phyloP scores from a whole-genome alignment of 2,888 invertebrate genomes.

The Phoenoteleia sp. region DNA sequence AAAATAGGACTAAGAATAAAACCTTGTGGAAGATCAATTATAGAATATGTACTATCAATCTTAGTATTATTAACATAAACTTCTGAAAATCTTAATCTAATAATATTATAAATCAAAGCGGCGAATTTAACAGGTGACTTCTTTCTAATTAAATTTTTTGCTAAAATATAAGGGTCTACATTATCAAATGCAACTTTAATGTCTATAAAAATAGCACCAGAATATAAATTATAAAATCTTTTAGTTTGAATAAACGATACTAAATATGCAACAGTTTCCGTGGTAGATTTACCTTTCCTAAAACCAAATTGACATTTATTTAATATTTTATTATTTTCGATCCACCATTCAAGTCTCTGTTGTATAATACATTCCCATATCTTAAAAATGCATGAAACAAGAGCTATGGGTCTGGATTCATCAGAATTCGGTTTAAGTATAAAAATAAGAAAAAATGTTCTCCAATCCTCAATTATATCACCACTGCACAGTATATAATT shows the following conservation, averaged over 20 bases:
- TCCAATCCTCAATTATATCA: neutral
- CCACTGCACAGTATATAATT: neutral
- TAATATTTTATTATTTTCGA: neutral
- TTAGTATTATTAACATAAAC: neutral
- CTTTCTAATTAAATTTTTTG: neutral
- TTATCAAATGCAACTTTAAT: constrained; percentile 14
- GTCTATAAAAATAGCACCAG: neutral
- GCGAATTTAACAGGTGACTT: neutral
- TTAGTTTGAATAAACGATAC: neutral
- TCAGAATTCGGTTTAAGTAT: neutral
- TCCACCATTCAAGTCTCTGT: constrained; percentile 21
- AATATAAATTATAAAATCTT: neutral
- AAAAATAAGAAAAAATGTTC: neutral
- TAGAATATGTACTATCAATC: neutral
- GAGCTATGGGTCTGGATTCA: neutral
- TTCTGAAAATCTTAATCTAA: neutral
- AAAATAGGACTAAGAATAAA: constrained; percentile 2
- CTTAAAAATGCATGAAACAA: neutral
- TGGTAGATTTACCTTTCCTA: neutral
- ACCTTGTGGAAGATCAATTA: constrained; percentile 11
- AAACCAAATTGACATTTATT: neutral
- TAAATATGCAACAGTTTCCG: neutral
- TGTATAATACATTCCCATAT: constrained; percentile 1
- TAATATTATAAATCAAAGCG: neutral
- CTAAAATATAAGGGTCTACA: neutral